These are phyloP conservation scores for Labroides dimidiatus DNA, from an alignment of 2,797 vertebrate species.

Conservation along the genomic window DNA sequence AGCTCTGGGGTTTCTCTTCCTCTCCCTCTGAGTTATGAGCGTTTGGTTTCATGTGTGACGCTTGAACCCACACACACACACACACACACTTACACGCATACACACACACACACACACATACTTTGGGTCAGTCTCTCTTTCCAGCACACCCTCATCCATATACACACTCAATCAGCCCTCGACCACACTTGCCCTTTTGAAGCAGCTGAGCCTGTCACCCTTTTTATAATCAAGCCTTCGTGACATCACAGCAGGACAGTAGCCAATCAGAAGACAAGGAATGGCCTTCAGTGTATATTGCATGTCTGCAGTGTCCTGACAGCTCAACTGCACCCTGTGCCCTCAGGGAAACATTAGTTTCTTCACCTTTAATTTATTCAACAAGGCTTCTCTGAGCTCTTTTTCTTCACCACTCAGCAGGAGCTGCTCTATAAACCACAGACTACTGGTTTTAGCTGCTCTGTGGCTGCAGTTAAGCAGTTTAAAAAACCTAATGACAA, in stretches of 20 bases:
- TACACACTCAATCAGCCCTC: slow-evolving; percentile 51
- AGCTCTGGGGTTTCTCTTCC: slow-evolving; percentile 22
- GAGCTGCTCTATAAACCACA: slow-evolving; percentile 22
- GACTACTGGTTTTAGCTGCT: slow-evolving; percentile 21
- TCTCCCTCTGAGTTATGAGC: slow-evolving; percentile 38
- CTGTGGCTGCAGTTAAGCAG: not conserved
- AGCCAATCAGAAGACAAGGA: slow-evolving; percentile 67
- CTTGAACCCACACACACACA: not conserved
- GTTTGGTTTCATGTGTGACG: slow-evolving; percentile 25
- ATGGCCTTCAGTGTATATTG: slow-evolving; percentile 40
- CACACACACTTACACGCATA: slow-evolving; percentile 15
- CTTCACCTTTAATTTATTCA: slow-evolving; percentile 35
- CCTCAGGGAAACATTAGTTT: slow-evolving; percentile 17
- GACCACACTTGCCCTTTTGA: slow-evolving; percentile 64
- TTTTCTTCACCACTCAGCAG: slow-evolving; percentile 3
- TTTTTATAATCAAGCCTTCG: slow-evolving; percentile 64
- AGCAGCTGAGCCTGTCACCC: slow-evolving; percentile 61
- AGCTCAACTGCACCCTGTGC: slow-evolving; percentile 31
- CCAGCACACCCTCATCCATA: slow-evolving; percentile 35
- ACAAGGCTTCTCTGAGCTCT: not conserved
- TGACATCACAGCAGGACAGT: slow-evolving; percentile 69
- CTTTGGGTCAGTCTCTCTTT: slow-evolving; percentile 25
- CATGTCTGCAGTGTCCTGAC: slow-evolving; percentile 47
- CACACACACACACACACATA: slow-evolving; percentile 30
- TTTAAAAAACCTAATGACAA: slow-evolving; percentile 12